phyloP scores from a whole-genome alignment of 1,140 invertebrate species.

The Conus betulinus region DNA sequence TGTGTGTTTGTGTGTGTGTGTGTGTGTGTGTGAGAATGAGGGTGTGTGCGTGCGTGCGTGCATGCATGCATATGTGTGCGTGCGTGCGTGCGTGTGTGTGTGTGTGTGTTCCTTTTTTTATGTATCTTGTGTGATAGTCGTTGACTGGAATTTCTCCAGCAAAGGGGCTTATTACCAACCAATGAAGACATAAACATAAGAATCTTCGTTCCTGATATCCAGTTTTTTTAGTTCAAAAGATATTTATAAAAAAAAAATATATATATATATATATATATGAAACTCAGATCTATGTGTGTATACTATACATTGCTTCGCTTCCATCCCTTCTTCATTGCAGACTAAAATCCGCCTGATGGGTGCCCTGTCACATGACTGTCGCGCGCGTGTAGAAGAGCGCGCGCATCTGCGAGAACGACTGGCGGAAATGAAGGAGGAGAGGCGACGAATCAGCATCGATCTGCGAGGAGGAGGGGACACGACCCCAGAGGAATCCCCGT shows the following conservation, averaged over 20 bases:
- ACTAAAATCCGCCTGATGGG: conserved; percentile 15
- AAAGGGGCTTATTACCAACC: too few relatives aligned
- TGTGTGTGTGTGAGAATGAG: too few relatives aligned
- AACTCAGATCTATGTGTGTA: not conserved
- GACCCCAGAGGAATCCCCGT: not conserved
- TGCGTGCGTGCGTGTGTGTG: conserved; percentile 2
- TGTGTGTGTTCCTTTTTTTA: not conserved
- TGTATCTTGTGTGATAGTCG: not conserved
- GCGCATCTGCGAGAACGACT: conserved; percentile 13
- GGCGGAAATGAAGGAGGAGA: conserved; percentile 15
- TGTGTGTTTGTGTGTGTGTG: too few relatives aligned
- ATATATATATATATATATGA: too few relatives aligned
- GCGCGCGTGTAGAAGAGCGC: conserved; percentile 4
- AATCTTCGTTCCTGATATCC: not conserved
- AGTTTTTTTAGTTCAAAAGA: too few relatives aligned
- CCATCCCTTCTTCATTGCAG: not conserved
- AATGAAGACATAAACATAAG: not conserved
- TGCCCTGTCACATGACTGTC: conserved; percentile 14
- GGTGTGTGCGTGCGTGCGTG: not conserved
- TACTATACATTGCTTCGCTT: not conserved
- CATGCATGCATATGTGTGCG: not conserved
- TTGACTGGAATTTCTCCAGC: too few relatives aligned
- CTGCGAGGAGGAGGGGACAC: not conserved
- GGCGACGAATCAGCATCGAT: conserved; percentile 23
- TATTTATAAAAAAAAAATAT: too few relatives aligned